Evolutionary conservation across 1,140 invertebrate genomes (phyloP).

Genomic region (Drosophila lacertosa): DNA sequence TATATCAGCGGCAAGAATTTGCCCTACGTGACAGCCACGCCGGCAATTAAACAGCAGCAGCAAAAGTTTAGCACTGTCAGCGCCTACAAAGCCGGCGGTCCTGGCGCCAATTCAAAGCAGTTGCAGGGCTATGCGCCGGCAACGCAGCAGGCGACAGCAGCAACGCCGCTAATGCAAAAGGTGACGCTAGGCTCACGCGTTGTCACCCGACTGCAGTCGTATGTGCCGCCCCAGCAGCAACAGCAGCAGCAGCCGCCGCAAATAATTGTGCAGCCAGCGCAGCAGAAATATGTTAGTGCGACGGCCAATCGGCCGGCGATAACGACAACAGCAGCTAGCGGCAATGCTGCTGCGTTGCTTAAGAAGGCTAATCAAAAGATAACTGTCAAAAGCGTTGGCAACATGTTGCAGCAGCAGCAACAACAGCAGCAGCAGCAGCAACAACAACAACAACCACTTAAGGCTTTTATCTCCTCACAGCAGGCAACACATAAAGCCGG

Average conservation of each 20-base stretch:
- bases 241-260: slow-evolving; percentile 53
- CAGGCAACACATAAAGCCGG: slow-evolving; percentile 51
- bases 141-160: slow-evolving; percentile 34
- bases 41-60: slow-evolving; percentile 57
- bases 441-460: slow-evolving; percentile 51
- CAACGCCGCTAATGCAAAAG: slow-evolving; percentile 56
- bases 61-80: slow-evolving; percentile 64
- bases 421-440: slow-evolving; percentile 54
- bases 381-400: slow-evolving; percentile 63
- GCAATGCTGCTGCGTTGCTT: slow-evolving; percentile 43
- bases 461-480: slow-evolving; percentile 65
- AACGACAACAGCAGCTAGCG: slow-evolving; percentile 30
- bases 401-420: slow-evolving; percentile 59
- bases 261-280: slow-evolving; percentile 69
- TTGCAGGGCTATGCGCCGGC: slow-evolving; percentile 39
- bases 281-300: slow-evolving; percentile 70
- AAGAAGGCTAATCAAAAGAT: slow-evolving; percentile 72
- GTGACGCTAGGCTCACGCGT: slow-evolving; percentile 64
- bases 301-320: slow-evolving; percentile 30
- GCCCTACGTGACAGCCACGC: slow-evolving; percentile 68
- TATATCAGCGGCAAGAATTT: slow-evolving; percentile 68
- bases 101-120: slow-evolving; percentile 37
- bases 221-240: slow-evolving; percentile 48
- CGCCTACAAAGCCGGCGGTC: slow-evolving; percentile 52
- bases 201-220: slow-evolving; percentile 62